A percentile compares a stretch with the other conserved stretches of the same genome.
Conservation (phyloP, 2,113 vertebrate species). For the Falco punctatus region DNA sequence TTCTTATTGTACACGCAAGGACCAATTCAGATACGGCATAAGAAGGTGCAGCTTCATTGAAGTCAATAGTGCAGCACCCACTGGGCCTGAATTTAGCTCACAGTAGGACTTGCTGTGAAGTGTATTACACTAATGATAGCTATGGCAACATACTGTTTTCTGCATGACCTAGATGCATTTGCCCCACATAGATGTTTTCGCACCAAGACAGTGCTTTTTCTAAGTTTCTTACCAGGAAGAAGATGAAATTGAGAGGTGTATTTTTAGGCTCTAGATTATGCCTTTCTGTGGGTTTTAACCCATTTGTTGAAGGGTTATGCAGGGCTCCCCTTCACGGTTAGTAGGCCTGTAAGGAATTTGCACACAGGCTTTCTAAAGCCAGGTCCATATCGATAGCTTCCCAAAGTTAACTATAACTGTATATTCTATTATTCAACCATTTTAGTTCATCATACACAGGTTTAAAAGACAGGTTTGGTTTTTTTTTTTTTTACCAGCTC, state of each 20-base stretch:
- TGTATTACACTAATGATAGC: conserved; percentile 69
- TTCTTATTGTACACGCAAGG: not conserved
- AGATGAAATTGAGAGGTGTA: not conserved
- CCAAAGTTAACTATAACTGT: not conserved
- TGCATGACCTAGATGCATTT: conserved; percentile 72
- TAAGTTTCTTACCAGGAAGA: conserved; percentile 27
- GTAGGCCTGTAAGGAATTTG: not conserved
- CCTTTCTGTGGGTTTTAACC: not conserved
- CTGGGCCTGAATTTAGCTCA: conserved; percentile 74
- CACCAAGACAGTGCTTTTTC: conserved; percentile 35
- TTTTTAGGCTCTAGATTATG: not conserved
- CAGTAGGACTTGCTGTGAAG: conserved; percentile 71
- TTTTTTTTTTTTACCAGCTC: not conserved
- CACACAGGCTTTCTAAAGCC: not conserved
- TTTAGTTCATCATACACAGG: not conserved
- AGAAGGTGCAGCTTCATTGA: conserved; percentile 67
- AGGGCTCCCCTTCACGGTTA: not conserved
- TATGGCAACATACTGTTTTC: conserved; percentile 67
- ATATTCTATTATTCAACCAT: not conserved
- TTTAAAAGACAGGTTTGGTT: not conserved
- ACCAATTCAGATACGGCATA: not conserved
- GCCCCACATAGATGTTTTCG: conserved; percentile 66
- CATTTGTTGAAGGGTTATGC: not conserved
- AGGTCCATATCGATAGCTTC: not conserved
- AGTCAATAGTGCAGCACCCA: conserved; percentile 67